Conservation (phyloP, 2,113 vertebrate genomes). For the Otis tarda region DNA sequence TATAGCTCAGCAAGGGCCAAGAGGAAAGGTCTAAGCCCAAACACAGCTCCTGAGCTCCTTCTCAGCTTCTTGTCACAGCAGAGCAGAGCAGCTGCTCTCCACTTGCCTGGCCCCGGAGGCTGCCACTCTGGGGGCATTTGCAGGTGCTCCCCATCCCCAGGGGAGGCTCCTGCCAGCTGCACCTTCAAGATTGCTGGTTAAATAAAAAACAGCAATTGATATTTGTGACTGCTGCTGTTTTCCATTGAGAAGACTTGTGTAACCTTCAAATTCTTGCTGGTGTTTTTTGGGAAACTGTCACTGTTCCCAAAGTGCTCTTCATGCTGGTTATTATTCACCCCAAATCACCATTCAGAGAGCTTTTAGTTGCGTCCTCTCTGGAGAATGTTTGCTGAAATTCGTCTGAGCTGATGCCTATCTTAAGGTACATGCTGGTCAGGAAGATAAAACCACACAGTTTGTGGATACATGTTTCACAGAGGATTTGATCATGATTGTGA, state of each 20-base stretch:
- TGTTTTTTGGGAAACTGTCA: neutral
- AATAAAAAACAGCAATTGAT: neutral
- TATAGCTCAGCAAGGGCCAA: neutral
- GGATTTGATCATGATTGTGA: neutral
- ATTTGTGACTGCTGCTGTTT: neutral
- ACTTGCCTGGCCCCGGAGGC: neutral
- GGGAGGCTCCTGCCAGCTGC: neutral
- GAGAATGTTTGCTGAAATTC: neutral
- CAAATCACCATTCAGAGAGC: neutral
- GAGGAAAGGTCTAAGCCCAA: neutral
- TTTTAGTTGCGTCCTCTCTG: neutral
- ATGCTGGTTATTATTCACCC: neutral
- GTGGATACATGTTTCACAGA: neutral
- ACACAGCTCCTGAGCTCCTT: neutral
- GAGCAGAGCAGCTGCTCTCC: neutral
- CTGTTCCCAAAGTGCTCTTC: neutral
- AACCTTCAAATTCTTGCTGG: neutral
- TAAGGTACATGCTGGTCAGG: neutral
- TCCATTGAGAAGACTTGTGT: neutral
- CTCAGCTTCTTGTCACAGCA: neutral
- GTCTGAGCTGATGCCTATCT: neutral
- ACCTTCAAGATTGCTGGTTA: neutral
- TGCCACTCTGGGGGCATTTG: fast-evolving
- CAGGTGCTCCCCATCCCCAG: fast-evolving
- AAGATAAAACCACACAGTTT: neutral